These are phyloP conservation scores for Morpho helenor DNA, from an alignment of 2,888 invertebrate genomes.

Conservation along the genomic window DNA sequence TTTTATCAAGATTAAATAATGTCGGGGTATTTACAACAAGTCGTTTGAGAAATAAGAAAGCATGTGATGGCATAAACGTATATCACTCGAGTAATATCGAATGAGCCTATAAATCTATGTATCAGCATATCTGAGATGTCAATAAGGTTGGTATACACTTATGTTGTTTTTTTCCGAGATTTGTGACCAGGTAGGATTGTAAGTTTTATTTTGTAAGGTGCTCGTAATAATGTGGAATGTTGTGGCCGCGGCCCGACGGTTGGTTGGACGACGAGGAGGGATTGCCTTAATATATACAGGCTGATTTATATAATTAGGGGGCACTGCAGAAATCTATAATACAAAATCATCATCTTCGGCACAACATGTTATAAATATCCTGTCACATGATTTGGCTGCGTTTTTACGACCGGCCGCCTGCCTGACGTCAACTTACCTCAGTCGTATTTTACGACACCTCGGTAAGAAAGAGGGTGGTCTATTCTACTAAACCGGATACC, in stretches of 20 bases:
- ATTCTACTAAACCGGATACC: too few relatives aligned
- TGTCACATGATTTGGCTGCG: too few relatives aligned
- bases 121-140: constrained; percentile 51
- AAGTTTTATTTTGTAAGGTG: constrained; percentile 69
- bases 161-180: constrained; percentile 42
- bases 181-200: constrained; percentile 62
- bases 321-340: too few relatives aligned
- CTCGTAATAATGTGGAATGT: constrained; percentile 69
- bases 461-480: too few relatives aligned
- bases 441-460: too few relatives aligned
- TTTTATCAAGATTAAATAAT: constrained; percentile 7
- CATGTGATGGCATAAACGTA: constrained; percentile 7
- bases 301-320: constrained; percentile 29
- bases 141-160: constrained; percentile 51
- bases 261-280: constrained; percentile 43
- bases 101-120: constrained; percentile 29
- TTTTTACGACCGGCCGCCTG: too few relatives aligned
- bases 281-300: constrained; percentile 41
- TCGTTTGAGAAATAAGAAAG: constrained; percentile 4
- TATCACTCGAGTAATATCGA: constrained; percentile 9
- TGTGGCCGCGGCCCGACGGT: constrained; percentile 46
- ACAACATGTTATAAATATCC: too few relatives aligned
- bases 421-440: too few relatives aligned
- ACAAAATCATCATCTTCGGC: too few relatives aligned
- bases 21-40: constrained; percentile 4